These are phyloP conservation scores for Drosophila borborema DNA, from an alignment of 2,888 invertebrate genomes.

Conservation along the genomic window DNA sequence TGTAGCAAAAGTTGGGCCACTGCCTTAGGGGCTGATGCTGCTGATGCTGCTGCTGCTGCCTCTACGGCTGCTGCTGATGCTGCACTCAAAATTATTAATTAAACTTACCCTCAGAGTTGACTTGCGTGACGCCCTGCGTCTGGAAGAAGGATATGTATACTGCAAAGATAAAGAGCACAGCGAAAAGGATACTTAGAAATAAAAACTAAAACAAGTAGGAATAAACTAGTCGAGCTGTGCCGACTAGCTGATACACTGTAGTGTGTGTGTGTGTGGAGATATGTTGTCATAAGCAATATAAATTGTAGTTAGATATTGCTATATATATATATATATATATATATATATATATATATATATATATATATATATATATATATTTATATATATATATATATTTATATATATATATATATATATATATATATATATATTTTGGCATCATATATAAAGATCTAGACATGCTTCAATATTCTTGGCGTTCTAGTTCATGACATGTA, in stretches of 20 bases:
- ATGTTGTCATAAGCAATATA: not conserved
- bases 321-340: no score
- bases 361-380: no score
- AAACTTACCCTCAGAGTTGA: constrained; percentile 84
- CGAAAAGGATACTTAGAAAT: constrained; percentile 25
- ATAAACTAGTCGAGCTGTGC: not conserved
- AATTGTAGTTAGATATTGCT: not conserved
- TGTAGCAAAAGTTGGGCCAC: constrained; percentile 66
- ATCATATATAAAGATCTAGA: no score
- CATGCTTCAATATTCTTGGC: no score
- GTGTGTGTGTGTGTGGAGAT: no score
- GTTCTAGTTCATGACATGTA: no score
- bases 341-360: no score
- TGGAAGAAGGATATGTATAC: constrained; percentile 81
- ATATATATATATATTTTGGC: no score
- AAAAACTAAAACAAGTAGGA: constrained; percentile 15
- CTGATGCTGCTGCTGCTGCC: constrained; percentile 29
- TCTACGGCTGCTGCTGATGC: constrained; percentile 35
- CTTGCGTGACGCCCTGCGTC: constrained; percentile 77
- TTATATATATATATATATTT: no score
- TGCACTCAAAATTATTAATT: constrained; percentile 81
- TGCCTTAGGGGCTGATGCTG: constrained; percentile 25
- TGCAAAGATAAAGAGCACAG: constrained; percentile 64
- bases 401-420: no score
- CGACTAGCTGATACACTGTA: not conserved